phyloP scores from a whole-genome alignment of 2,113 vertebrate species.

The Pipra filicauda region DNA sequence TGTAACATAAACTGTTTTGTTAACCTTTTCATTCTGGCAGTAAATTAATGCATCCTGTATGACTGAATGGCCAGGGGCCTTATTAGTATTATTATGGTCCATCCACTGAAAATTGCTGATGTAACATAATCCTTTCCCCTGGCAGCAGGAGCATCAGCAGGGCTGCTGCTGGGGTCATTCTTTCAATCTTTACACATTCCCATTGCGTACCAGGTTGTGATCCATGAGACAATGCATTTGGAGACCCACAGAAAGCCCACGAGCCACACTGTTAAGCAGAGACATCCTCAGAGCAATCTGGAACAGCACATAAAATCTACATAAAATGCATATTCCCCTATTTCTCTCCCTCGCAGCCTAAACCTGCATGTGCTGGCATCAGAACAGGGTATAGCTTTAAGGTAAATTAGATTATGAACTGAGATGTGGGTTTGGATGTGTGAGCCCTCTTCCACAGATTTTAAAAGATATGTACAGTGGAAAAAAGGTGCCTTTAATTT shows the following conservation, averaged over 20 bases:
- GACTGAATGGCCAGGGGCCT: neutral
- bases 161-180: neutral
- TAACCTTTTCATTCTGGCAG: neutral
- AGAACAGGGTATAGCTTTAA: neutral
- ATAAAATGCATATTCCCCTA: neutral
- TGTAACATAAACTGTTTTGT: neutral
- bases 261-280: neutral
- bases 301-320: neutral
- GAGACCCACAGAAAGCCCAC: neutral
- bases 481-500: neutral
- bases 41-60: conserved; percentile 13
- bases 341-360: neutral
- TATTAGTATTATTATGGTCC: neutral
- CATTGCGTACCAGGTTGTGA: neutral
- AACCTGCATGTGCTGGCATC: neutral
- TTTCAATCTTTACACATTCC: neutral
- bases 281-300: neutral
- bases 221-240: neutral
- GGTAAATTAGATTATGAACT: neutral
- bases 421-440: neutral
- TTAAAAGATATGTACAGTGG: neutral
- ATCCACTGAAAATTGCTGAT: neutral
- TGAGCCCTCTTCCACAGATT: neutral
- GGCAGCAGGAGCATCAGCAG: neutral
- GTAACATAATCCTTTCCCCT: neutral